These are phyloP conservation scores for Lasioglossum vierecki DNA, from an alignment of 2,888 invertebrate genomes.

Conservation along the genomic window DNA sequence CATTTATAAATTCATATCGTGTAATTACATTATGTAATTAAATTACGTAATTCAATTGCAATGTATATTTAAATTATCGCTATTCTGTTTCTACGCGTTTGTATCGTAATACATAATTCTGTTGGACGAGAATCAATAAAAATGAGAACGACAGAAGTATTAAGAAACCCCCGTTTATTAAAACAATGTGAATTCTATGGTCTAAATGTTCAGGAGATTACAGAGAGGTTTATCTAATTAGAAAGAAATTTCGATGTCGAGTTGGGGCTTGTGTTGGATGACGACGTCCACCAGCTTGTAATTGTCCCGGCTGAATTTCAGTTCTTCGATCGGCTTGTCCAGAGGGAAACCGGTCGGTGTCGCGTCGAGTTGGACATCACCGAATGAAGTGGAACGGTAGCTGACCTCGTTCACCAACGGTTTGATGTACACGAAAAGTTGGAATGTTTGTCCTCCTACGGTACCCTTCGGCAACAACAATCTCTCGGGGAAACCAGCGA, in stretches of 20 bases:
- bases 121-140: neutral
- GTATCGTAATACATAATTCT: too few species aligned
- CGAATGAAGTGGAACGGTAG: slow-evolving; percentile 83
- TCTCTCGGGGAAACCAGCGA: slow-evolving; percentile 90
- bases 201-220: neutral
- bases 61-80: too few species aligned
- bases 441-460: slow-evolving; percentile 88
- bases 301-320: slow-evolving; percentile 79
- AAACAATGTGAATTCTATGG: neutral
- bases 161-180: neutral
- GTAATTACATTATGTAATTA: too few species aligned
- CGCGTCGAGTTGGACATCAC: slow-evolving; percentile 85
- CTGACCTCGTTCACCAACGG: slow-evolving; percentile 85
- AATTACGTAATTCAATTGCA: too few species aligned
- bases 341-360: slow-evolving; percentile 90
- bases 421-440: slow-evolving; percentile 87
- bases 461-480: slow-evolving; percentile 90
- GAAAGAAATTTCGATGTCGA: neutral
- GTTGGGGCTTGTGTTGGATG: slow-evolving; percentile 85
- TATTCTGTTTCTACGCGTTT: too few species aligned
- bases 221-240: neutral
- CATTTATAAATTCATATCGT: too few species aligned
- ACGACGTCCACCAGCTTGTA: slow-evolving; percentile 89
- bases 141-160: neutral
- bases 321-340: slow-evolving; percentile 86